Evolutionary conservation across 2,888 invertebrate species (phyloP), one percentile per base, ranked within the genome.

Genomic region (Athripsodes cinereus): DNA sequence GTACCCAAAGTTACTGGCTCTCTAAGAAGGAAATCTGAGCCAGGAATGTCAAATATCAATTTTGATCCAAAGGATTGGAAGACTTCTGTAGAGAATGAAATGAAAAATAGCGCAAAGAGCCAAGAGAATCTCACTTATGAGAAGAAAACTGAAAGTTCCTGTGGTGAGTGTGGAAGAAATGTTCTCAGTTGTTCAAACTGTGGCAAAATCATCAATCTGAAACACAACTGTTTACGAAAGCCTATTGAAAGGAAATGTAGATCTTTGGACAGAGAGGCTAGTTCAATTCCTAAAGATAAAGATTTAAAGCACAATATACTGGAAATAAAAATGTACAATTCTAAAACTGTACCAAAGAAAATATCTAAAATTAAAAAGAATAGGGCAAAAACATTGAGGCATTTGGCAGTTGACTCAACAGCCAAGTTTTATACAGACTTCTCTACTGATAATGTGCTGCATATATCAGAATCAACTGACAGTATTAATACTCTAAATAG

Each of bases 11-110:
- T 26, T 1, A 82, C 86, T 66, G 81, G 84, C 8, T 84, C 81
- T 57, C 86, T 87, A 86, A 74, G 87, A 66, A 72, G 87, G 64
- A 87, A 87, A 69, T 87, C 87, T 13, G 88, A 87, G 70, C 88
- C 87, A 1, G 84, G 84, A n/a, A 70, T 82, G 53, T 76, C 74
- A 60, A 77, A 76, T 65, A 76, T 76, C 59, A 68, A 70, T 53
- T 67, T 67, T 35, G 69, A 69, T 34, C 67, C 73, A 8, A 66
- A 74, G 40, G 63, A 68, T 8, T 77, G 74, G 58, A 76, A 72
- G 77, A 78, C 67, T 76, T 78, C 62, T 76, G 78, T 64, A 69
- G 76, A 62, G 75, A 74, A 65, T 76, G 78, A 66, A 22, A 49
- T 35, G 21, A 44, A 46, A 48, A 58, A 54, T 20, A 46, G 34